Percentiles rank a stretch among this genome's conserved stretches.
These are phyloP conservation scores for Mobula birostris DNA, from an alignment of 2,113 vertebrate species.

Conservation along the genomic window DNA sequence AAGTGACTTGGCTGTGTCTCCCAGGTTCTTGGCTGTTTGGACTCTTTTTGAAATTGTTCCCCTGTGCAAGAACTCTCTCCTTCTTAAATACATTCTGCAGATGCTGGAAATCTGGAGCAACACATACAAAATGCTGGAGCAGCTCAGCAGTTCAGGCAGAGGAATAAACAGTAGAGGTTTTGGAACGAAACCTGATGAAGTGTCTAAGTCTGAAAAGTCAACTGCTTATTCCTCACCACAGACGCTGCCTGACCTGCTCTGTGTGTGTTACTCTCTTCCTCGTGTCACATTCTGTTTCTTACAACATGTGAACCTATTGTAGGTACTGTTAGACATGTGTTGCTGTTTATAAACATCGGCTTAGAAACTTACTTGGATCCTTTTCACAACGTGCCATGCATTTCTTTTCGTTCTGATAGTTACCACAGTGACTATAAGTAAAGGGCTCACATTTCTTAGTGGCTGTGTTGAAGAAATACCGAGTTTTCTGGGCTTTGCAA, in stretches of 20 bases:
- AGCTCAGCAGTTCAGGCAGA: no score
- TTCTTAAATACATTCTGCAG: no score
- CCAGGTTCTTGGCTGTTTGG: neutral
- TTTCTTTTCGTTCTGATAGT: conserved; percentile 61
- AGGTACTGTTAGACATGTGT: neutral
- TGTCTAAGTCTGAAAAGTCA: no score
- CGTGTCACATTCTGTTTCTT: neutral
- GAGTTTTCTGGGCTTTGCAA: conserved; percentile 52
- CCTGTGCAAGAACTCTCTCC: neutral
- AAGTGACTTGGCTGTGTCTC: no score
- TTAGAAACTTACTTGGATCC: conserved; percentile 71
- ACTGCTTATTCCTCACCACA: no score
- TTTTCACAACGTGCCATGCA: conserved; percentile 71
- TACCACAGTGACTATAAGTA: conserved; percentile 74
- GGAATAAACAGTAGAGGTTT: no score
- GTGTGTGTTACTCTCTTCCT: no score
- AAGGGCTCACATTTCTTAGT: conserved; percentile 72
- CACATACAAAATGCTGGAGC: no score
- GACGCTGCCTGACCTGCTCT: no score
- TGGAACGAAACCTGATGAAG: no score
- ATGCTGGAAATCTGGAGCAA: no score
- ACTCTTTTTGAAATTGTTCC: neutral
- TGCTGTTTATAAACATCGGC: neutral
- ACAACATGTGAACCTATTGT: neutral
- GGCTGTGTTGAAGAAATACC: conserved; percentile 56